phyloP scores from a whole-genome alignment of 2,888 invertebrate species.

The Trachelus tabidus region DNA sequence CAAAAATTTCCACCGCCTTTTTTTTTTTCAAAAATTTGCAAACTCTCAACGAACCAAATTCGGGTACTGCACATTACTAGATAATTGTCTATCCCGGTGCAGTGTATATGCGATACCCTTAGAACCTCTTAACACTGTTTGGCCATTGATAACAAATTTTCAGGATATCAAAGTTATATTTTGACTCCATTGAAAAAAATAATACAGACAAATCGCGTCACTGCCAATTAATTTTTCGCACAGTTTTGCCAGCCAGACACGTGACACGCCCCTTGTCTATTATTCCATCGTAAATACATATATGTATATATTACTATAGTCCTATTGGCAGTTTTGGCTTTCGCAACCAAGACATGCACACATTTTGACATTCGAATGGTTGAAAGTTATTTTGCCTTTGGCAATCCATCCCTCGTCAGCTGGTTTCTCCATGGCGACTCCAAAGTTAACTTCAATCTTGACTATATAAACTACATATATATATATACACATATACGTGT shows the following conservation, averaged over 20 bases:
- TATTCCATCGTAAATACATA: neutral
- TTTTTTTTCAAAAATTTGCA: no score
- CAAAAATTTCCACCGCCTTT: neutral
- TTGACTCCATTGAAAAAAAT: neutral
- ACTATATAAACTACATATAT: neutral
- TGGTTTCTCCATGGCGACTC: slow-evolving; percentile 9
- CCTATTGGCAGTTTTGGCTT: slow-evolving; percentile 11
- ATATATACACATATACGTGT: neutral
- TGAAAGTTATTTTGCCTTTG: slow-evolving; percentile 18
- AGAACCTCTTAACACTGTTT: neutral
- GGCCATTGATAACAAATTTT: neutral
- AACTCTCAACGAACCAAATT: no score
- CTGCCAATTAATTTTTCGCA: neutral
- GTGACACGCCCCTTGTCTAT: neutral
- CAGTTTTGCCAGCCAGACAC: neutral
- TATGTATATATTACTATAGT: neutral
- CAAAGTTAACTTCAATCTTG: neutral
- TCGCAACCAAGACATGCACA: slow-evolving; percentile 15
- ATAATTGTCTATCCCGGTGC: neutral
- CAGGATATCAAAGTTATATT: neutral
- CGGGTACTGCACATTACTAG: no score
- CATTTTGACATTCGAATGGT: slow-evolving; percentile 20
- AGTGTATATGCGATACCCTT: neutral
- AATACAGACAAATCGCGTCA: neutral
- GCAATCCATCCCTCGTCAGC: slow-evolving; percentile 7